A percentile compares a stretch with the other conserved stretches of the same genome.
Evolutionary conservation across 2,797 vertebrate genomes (phyloP).

Genomic region (Chaenodraco wilsoni): DNA sequence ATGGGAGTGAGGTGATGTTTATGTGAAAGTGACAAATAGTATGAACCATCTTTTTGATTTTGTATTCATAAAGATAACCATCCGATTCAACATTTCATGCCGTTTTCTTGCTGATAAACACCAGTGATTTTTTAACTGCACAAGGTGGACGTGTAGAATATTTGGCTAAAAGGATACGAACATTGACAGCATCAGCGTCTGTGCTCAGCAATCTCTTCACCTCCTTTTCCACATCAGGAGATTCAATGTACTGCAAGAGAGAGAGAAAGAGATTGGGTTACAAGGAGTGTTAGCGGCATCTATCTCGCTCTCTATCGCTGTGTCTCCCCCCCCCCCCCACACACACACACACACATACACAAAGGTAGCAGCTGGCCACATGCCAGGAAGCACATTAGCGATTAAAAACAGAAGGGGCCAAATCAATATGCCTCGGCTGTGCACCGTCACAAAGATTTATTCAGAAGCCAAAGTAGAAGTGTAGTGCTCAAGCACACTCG

Average conservation of each 20-base stretch:
- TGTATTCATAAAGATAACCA: not conserved
- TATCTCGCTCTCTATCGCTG: slow-evolving; percentile 1
- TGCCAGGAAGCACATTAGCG: slow-evolving; percentile 82
- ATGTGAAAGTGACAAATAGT: not conserved
- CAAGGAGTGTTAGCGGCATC: slow-evolving; percentile 43
- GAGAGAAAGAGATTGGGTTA: slow-evolving; percentile 57
- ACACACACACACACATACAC: not conserved
- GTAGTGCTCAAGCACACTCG: slow-evolving; percentile 63
- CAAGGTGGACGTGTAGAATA: not conserved
- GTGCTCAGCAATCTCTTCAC: slow-evolving; percentile 94
- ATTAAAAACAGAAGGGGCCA: slow-evolving; percentile 78
- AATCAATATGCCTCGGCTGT: slow-evolving; percentile 74
- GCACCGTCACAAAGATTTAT: slow-evolving; percentile 79
- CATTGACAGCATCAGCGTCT: slow-evolving; percentile 92
- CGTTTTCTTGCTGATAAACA: not conserved
- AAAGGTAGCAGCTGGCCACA: slow-evolving; percentile 62
- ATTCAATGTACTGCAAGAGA: slow-evolving; percentile 88
- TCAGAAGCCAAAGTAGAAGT: slow-evolving; percentile 74
- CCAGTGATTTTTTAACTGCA: not conserved
- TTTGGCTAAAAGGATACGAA: slow-evolving; percentile 90
- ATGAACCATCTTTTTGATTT: not conserved
- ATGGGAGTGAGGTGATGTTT: not conserved
- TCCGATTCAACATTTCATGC: slow-evolving; percentile 2
- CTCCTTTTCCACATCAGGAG: slow-evolving; percentile 96
- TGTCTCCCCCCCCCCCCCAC: not conserved